Evolutionary conservation across 2,113 vertebrate species (phyloP).

Genomic region (Indicator indicator): DNA sequence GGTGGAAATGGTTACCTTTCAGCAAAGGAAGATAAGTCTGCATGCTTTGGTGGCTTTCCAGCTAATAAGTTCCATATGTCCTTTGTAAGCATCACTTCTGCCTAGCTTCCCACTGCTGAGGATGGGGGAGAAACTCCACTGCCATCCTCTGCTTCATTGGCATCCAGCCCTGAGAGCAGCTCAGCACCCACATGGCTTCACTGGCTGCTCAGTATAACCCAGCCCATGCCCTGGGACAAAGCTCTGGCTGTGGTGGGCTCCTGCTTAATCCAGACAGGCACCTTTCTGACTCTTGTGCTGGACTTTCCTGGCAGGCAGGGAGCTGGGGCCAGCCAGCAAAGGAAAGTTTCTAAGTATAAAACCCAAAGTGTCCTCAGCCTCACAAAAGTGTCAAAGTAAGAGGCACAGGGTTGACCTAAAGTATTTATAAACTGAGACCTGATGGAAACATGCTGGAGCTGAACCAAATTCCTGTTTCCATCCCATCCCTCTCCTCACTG

Average conservation of each 20-base stretch:
- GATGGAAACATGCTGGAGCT: not conserved
- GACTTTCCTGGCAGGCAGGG: slow-evolving; percentile 19
- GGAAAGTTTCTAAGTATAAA: slow-evolving; percentile 32
- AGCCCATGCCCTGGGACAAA: not conserved
- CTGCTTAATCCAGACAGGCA: not conserved
- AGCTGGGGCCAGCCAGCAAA: not conserved
- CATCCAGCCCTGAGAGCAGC: not conserved
- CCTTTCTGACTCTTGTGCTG: not conserved
- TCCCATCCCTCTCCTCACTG: not conserved
- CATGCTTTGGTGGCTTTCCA: not conserved
- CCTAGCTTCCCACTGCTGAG: not conserved
- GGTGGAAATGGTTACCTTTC: not conserved
- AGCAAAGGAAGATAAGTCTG: not conserved
- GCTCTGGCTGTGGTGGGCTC: not conserved
- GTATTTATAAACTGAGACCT: not conserved
- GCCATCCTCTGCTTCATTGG: not conserved
- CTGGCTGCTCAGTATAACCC: not conserved
- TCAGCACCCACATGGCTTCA: not conserved
- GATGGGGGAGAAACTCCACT: not conserved
- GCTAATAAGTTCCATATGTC: not conserved
- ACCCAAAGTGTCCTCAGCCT: not conserved
- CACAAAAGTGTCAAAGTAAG: not conserved
- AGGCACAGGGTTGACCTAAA: not conserved
- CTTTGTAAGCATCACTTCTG: not conserved
- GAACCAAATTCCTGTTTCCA: not conserved